Base-by-base conservation (phyloP, 2,113 vertebrate genomes). In the Callocephalon fimbriatum region DNA sequence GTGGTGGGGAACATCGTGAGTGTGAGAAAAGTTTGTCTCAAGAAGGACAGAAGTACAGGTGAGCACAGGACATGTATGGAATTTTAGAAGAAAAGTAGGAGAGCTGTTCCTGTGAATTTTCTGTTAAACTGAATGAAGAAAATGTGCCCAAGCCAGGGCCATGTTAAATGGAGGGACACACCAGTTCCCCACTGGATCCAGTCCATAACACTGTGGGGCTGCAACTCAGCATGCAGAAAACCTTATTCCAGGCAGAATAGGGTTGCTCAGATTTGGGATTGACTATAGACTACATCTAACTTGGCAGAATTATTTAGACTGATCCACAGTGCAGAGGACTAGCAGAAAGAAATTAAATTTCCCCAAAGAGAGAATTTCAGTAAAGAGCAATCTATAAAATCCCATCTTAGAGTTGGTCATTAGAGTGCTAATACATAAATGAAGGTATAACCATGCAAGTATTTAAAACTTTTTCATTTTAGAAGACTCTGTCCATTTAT, bases 141-240 rank as follows among this genome's bases (percentile, higher is more conserved):
- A 78, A 85, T 2, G 0, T 51, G 10, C 2, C 40, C 22, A 0
- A 2, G 12, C 13, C 19, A 47, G 17, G 15, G 6, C 25, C 26
- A 38, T 21, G 11, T 1, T 74, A 73, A 56, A 56, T 32, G 6
- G 10, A 83, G 26, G 14, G 15, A 58, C 5, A 86, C 5, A 50
- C 5, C 26, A 35, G 12, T 44, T 56, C 20, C 19, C 6, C 20
- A 11, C 29, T 47, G 18, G 6, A 5, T 47, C 7, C 35, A 50
- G 26, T 5, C 13, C 0, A 0, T 78, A 59, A 50, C 1, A 3
- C 10, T 44, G 12, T 20, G 15, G 7, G 32, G 20, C 27, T 71
- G 54, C 26, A 35, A 40, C 7, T 22, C 42, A 81, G 20, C 35
- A 47, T 21, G 12, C 5, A 75, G 56, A 66, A 93, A 92, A 47